These are phyloP conservation scores for Ranitomeya variabilis DNA, from an alignment of 2,113 vertebrate species.

Conservation along the genomic window DNA sequence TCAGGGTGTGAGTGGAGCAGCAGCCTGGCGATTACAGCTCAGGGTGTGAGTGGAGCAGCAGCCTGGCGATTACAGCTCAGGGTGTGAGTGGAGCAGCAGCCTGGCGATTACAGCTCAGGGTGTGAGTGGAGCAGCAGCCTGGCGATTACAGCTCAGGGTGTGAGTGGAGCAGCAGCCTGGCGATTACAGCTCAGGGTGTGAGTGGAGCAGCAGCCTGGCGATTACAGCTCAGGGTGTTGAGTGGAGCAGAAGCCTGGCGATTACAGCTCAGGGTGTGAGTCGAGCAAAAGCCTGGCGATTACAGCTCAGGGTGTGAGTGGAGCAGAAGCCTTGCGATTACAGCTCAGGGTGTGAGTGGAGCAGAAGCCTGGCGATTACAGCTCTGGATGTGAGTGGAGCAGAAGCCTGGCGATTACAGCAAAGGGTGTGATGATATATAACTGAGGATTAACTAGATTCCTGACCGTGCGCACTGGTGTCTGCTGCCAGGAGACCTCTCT, in stretches of 20 bases:
- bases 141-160: background rate
- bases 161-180: background rate
- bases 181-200: background rate
- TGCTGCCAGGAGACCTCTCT: no score
- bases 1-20: background rate
- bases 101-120: background rate
- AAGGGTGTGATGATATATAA: no score
- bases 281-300: background rate
- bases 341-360: background rate
- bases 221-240: background rate
- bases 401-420: background rate
- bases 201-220: background rate
- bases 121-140: background rate
- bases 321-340: background rate
- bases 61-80: background rate
- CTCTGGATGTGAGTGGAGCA: no score
- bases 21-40: background rate
- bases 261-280: background rate
- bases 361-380: background rate
- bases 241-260: background rate
- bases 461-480: no score
- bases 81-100: background rate
- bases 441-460: no score
- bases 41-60: background rate
- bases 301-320: background rate